Evolutionary conservation across 2,888 invertebrate species (phyloP).

Genomic region (Eupithecia abbreviata): DNA sequence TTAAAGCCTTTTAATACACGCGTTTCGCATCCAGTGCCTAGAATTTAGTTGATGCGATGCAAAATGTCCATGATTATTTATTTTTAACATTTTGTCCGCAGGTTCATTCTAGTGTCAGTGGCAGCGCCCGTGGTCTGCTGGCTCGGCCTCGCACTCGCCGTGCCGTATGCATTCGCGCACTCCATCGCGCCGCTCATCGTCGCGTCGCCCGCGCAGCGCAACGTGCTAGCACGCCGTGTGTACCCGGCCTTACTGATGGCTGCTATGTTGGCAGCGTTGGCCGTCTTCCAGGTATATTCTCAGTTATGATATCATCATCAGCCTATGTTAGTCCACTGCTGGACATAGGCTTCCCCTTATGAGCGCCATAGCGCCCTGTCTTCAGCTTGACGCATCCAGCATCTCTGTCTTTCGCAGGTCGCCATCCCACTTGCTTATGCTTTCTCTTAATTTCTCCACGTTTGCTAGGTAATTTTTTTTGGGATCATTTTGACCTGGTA

Average conservation of each 20-base stretch:
- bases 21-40: neutral
- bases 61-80: neutral
- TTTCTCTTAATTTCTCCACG: neutral
- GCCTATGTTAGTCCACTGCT: no score
- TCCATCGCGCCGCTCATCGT: constrained; percentile 88
- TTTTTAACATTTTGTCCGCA: constrained; percentile 43
- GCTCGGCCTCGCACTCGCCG: constrained; percentile 94
- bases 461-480: neutral
- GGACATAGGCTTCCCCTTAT: no score
- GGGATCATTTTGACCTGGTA: no score
- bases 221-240: constrained; percentile 91
- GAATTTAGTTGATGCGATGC: neutral
- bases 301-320: neutral
- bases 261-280: constrained; percentile 86
- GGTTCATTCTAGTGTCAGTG: constrained; percentile 91
- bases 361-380: no score
- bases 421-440: no score
- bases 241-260: constrained; percentile 94
- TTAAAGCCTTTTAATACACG: no score
- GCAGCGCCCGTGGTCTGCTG: constrained; percentile 95
- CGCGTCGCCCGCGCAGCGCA: constrained; percentile 86
- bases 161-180: constrained; percentile 96
- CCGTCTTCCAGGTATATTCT: constrained; percentile 83
- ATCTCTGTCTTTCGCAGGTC: no score
- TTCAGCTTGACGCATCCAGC: no score